Evolutionary conservation across 2,113 vertebrate genomes (phyloP), one percentile per base, ranked within the genome.

Genomic region (Callochromis pleurospilus): DNA sequence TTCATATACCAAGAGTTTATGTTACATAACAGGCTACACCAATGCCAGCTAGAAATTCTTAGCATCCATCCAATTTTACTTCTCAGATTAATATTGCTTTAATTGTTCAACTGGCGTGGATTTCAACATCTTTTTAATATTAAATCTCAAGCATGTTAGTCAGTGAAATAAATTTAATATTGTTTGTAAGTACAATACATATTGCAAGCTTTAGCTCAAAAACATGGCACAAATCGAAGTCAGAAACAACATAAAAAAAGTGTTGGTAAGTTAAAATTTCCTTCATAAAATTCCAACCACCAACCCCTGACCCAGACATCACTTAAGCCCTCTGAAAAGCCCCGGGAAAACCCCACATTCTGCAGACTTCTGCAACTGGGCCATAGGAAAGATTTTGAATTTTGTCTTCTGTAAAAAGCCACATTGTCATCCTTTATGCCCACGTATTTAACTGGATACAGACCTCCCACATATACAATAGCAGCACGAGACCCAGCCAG

Each of bases 401-500:
- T 83, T 10, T 80, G 53, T 87, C 73, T 70, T 79, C 26, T 70
- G 42, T 79, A 83, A 87, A 68, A 88, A 79, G 60, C 84, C 21
- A 12, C 31, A 2, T n/a, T 73, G 36, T 60, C 62, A 81, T 60
- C 19, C 15, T 54, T 47, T 68, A 91, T 85, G 73, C 81, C 89
- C 42, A 56, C 73, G 73, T 80, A 60, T 75, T 54, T 79, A 29
- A 70, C n/a, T 79, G 21, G 56, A 91, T 60, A 82, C 7, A 82
- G 82, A 86, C 82, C 79, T 86, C 82, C 81, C 88, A 93, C 62
- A 88, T 87, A 68, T 79, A 85, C 7, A 42, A 82, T 17, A 31
- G 45, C 82, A 81, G 49, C 47, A 80, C 21, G 54, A 54, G 75
- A 87, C 36, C 36, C 26, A 75, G 36, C 80, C 55, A 56, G 81